Base-by-base conservation (phyloP, 2,113 vertebrate species). In the Hemichromis elongatus region DNA sequence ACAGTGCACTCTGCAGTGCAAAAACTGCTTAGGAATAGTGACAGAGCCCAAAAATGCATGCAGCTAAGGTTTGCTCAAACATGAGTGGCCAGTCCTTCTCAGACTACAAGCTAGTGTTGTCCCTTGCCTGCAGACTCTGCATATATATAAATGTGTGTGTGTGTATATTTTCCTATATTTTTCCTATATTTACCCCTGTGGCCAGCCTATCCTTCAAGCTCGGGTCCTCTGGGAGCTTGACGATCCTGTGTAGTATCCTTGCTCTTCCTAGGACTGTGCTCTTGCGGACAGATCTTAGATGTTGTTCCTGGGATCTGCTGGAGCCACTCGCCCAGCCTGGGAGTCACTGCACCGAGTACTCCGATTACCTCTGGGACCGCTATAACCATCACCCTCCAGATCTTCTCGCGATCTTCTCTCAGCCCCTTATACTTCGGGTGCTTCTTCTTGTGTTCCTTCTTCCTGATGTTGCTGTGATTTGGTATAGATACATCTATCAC, bases 51-150 rank as follows among this genome's bases (percentile, higher is more conserved):
- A 70, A 52, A 30, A 45, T 30, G 42, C 42, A 30, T 30, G 42
- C 42, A 73, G 42, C 14, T 0, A 0, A 47, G 9, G 42, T 26
- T 70, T 70, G 21, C 42, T 30, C 24, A 73, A 28, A 73, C 16
- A 30, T 12, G 0, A 50, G 24, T 19, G 42, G 24, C 24, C 42
- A 73, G 42, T 28, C 16, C 9, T 47, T 70, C 66, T 70, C 66
- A 70, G 40, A 70, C 40, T 47, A 28, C 13, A 47, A 7, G n/a
- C 40, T 26, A 70, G 9, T 50, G 42, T 63, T 37, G 19, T 37
- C 68, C 26, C 16, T 2, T 75, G 42, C 28, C 68, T 30, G 66
- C 24, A 73, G 40, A 75, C 68, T 50, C 24, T 73, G 24, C 42
- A 73, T 50, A n/a, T n/a, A n/a, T n/a, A n/a, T n/a, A n/a, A n/a